Conservation (phyloP, 1,140 invertebrate species). For the Drosophila serrata region DNA sequence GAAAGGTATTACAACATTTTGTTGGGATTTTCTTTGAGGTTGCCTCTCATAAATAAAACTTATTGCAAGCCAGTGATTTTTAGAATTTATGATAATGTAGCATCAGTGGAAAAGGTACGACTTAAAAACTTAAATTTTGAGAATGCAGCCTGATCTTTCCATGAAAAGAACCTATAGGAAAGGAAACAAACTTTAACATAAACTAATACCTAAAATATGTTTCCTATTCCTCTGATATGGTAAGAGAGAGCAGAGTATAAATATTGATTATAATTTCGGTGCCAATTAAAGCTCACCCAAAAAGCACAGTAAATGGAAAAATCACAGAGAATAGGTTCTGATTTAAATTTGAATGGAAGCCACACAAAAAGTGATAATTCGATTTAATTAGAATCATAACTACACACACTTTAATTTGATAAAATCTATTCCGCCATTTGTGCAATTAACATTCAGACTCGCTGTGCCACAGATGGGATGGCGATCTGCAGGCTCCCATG, state of each 20-base stretch:
- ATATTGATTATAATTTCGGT: background rate
- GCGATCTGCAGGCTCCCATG: slow-evolving; percentile 4
- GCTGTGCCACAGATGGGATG: slow-evolving; percentile 3
- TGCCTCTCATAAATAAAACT: slow-evolving; percentile 27
- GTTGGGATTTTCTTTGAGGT: slow-evolving; percentile 14
- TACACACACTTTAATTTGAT: slow-evolving; percentile 8
- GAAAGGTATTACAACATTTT: slow-evolving; percentile 8
- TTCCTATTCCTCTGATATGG: background rate
- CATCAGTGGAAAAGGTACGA: background rate
- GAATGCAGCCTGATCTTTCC: background rate
- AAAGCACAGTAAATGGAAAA: background rate
- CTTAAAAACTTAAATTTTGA: background rate
- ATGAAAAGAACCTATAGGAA: background rate
- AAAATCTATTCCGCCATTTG: slow-evolving; percentile 16
- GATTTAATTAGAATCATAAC: background rate
- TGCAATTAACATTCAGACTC: slow-evolving; percentile 18
- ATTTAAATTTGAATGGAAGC: background rate
- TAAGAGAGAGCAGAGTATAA: background rate
- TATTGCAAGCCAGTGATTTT: slow-evolving; percentile 9
- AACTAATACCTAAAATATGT: background rate
- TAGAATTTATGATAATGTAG: background rate
- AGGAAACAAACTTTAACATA: background rate
- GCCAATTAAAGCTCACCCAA: background rate
- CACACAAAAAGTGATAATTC: slow-evolving; percentile 6
- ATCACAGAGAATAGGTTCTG: background rate